Evolutionary conservation across 2,888 invertebrate species (phyloP), one percentile per base, ranked within the genome.

Genomic region (Drosophila mimica): DNA sequence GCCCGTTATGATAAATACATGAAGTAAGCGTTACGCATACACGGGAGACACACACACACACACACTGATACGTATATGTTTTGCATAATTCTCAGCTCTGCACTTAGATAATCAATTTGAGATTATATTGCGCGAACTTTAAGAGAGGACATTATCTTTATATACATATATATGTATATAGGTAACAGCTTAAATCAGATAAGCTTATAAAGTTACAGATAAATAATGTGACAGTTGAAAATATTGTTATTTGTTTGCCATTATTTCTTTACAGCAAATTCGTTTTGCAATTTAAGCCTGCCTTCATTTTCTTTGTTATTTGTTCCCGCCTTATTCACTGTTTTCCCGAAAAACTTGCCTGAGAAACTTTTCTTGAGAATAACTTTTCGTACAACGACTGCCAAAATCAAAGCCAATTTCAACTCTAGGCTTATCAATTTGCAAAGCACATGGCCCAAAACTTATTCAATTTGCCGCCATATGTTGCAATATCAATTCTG

Each of bases 381-480:
- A 13, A 65, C 74, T 49, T 66, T 70, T n/a, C 17, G 48, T 2
- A 57, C 52, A 20, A 28, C 43, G 25, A 51, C 59, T 60, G 51
- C 48, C 61, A 38, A 67, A 70, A 70, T 81, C 73, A 73, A 81
- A 70, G 70, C 59, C 66, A 81, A 70, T 81, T 81, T 65, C 43
- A 63, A 58, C 51, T 48, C n/a, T 5, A 9, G 31, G 48, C 76
- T 63, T 76, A 78, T 79, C 80, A 69, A 76, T 80, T 76, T 61
- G 58, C 51, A 43, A 56, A 30, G 49, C 61, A 63, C 33, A 62
- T 57, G 73, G 48, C 59, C 48, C 63, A 64, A 63, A 81, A 81
- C 73, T 77, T 81, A 52, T 74, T 69, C 74, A 80, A 77, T 80
- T 74, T 66, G 62, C 53, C 51, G 46, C 60, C 77, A 80, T 71